These are phyloP conservation scores for Thunnus albacares DNA, from an alignment of 2,797 vertebrate genomes.

Conservation along the genomic window DNA sequence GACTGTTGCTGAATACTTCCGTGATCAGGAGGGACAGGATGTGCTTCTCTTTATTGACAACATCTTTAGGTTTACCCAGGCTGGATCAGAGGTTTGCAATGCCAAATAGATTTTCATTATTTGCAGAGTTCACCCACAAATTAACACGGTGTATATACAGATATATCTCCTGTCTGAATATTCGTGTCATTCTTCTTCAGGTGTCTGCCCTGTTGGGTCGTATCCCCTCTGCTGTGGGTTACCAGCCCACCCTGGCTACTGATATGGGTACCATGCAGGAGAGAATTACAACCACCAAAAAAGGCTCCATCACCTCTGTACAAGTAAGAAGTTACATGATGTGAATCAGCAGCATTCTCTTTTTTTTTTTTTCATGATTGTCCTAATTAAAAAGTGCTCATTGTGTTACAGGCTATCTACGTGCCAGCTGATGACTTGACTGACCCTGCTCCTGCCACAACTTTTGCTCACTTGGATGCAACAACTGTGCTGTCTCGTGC, in stretches of 20 bases:
- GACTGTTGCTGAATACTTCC: constrained; percentile 94
- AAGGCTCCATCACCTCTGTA: constrained; percentile 95
- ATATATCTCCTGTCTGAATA: not conserved
- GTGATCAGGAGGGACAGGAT: constrained; percentile 95
- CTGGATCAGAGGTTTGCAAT: constrained; percentile 90
- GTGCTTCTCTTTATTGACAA: constrained; percentile 96
- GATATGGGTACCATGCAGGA: constrained; percentile 98
- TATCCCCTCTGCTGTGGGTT: constrained; percentile 94
- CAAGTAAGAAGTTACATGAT: constrained; percentile 80
- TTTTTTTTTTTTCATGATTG: not conserved
- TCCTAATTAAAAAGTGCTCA: not conserved
- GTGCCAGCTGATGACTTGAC: constrained; percentile 94
- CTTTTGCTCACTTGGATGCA: constrained; percentile 95
- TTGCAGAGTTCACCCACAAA: not conserved
- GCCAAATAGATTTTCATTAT: not conserved
- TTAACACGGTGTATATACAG: not conserved
- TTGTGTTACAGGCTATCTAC: constrained; percentile 89
- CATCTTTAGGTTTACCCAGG: constrained; percentile 95
- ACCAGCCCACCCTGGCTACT: constrained; percentile 93
- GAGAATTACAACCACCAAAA: constrained; percentile 94
- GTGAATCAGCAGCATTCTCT: not conserved
- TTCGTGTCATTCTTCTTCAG: constrained; percentile 61
- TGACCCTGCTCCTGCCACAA: constrained; percentile 93
- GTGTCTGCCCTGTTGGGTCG: constrained; percentile 93
- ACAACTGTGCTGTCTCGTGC: constrained; percentile 93